Percentiles rank a stretch among this genome's conserved stretches.
These are phyloP conservation scores for Temnopleurus reevesii DNA, from an alignment of 53 echinoderm and acorn worm species.

Conservation along the genomic window DNA sequence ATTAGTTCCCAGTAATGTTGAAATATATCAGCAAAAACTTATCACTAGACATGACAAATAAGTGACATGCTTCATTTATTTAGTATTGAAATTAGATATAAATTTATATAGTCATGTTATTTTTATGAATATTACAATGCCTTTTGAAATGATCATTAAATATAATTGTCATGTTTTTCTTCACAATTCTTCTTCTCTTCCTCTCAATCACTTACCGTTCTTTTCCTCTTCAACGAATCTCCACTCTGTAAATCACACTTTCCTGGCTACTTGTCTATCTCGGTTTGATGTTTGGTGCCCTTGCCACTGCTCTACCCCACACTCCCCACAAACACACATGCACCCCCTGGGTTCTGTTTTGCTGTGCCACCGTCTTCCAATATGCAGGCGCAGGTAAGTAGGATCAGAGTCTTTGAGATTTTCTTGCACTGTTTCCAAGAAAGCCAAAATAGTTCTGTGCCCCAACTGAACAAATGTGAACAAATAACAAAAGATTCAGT, in stretches of 20 bases:
- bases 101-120: too few species aligned
- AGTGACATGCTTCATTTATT: too few species aligned
- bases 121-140: background rate
- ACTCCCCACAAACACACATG: background rate
- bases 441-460: too few species aligned
- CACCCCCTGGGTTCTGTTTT: background rate
- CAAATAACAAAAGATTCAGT: too few species aligned
- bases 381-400: conserved; percentile 11
- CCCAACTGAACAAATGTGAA: too few species aligned
- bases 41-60: too few species aligned
- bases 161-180: background rate
- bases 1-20: too few species aligned
- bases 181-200: background rate
- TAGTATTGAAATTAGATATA: too few species aligned
- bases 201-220: background rate
- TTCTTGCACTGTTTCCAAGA: background rate
- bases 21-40: too few species aligned
- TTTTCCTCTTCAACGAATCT: background rate
- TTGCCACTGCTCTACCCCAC: background rate
- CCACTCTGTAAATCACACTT: conserved; percentile 19
- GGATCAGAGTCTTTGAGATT: background rate
- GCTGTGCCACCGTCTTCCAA: background rate
- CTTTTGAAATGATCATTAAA: background rate
- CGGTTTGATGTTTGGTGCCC: background rate
- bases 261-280: background rate